Conservation (phyloP, 2,888 invertebrate species). For the Ophonus ardosiacus region DNA sequence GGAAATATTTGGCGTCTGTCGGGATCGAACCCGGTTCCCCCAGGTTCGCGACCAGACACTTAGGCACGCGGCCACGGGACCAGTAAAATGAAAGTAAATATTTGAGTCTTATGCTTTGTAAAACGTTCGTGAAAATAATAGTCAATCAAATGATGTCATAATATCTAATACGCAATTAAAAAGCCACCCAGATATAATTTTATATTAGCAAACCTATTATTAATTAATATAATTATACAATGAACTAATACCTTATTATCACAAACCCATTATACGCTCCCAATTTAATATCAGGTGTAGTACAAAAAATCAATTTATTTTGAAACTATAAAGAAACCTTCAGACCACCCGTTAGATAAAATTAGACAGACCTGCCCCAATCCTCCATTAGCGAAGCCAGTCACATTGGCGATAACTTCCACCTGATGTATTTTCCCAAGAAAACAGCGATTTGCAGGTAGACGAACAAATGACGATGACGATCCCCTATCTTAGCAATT, state of each 20-base stretch:
- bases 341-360: constrained; percentile 51
- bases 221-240: neutral
- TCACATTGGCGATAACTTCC: constrained; percentile 27
- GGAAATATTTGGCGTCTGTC: too few relatives aligned
- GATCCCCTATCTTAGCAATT: constrained; percentile 20
- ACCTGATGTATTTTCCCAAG: constrained; percentile 21
- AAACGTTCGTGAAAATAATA: too few relatives aligned
- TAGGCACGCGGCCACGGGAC: too few relatives aligned
- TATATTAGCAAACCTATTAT: neutral
- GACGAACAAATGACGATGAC: neutral
- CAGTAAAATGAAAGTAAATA: too few relatives aligned
- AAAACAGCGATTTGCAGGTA: constrained; percentile 46
- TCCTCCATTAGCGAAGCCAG: constrained; percentile 29
- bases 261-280: neutral
- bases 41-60: too few relatives aligned
- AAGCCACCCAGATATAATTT: neutral
- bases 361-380: constrained; percentile 30
- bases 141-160: too few relatives aligned
- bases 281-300: neutral
- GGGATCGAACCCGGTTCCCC: too few relatives aligned
- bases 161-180: neutral
- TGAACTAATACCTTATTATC: neutral
- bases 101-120: too few relatives aligned
- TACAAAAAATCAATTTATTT: constrained; percentile 43
- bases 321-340: neutral